These are phyloP conservation scores for Nomada flava DNA, from an alignment of 2,888 invertebrate species.

Conservation along the genomic window DNA sequence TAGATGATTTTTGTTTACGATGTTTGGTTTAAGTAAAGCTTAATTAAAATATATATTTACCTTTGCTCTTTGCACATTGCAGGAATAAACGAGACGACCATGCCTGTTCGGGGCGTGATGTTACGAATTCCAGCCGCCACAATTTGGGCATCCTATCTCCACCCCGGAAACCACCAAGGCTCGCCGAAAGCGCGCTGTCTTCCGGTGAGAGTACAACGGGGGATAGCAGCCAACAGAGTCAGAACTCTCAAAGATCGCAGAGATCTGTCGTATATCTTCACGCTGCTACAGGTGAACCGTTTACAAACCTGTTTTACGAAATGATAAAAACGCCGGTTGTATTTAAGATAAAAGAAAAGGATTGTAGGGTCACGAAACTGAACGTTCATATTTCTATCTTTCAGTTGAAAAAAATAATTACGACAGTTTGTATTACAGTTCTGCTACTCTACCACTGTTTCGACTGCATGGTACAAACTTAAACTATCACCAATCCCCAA, in stretches of 20 bases:
- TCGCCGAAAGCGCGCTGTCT: conserved; percentile 81
- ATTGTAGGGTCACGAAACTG: too few relatives aligned
- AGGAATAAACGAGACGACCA: conserved; percentile 81
- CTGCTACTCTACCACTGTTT: too few relatives aligned
- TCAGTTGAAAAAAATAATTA: too few relatives aligned
- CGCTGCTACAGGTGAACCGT: conserved; percentile 88
- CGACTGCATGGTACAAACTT: too few relatives aligned
- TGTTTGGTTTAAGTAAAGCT: background rate
- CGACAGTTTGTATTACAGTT: too few relatives aligned
- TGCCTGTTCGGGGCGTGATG: conserved; percentile 77
- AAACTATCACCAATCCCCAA: too few relatives aligned
- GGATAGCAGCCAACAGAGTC: conserved; percentile 88
- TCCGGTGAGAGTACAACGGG: conserved; percentile 84
- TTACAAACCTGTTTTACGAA: background rate
- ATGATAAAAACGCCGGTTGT: background rate
- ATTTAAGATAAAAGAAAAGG: background rate
- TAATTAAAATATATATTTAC: too few relatives aligned
- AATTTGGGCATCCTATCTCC: conserved; percentile 77
- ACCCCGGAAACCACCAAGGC: conserved; percentile 80
- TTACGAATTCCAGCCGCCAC: conserved; percentile 78
- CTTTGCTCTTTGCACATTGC: conserved; percentile 20
- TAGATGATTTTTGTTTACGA: background rate
- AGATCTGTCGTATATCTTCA: conserved; percentile 94
- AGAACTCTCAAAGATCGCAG: conserved; percentile 87
- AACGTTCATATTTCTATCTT: too few relatives aligned